Base-by-base conservation (phyloP, 2,797 vertebrate species). In the Rhodeus uyekii region DNA sequence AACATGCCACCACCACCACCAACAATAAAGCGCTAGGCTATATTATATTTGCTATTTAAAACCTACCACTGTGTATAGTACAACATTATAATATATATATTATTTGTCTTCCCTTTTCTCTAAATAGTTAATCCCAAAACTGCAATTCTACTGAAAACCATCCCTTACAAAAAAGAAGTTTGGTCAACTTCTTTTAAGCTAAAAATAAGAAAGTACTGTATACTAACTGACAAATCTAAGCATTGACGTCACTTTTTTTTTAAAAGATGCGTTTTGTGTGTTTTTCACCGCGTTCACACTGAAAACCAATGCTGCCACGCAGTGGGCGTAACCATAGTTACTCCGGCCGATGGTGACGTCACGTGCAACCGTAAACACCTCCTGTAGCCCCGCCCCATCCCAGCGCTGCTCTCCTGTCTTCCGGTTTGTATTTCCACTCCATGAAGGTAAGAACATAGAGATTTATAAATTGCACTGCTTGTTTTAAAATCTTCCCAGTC, bases 1-100 rank as follows among this genome's bases (percentile, higher is more conserved):
- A 75, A 14, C 14, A 91, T 87, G 91, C 90, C 90, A 92, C 90
- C 90, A 88, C 50, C 9, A 55, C n/a, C n/a, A 55, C 6, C n/a
- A 55, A 86, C 58, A 81, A 86, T 86, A 88, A 85, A 89, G 90
- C 84, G 10, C 18, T 46, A 58, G 29, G 34, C 84, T 87, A 83
- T 82, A 83, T 85, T 46, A 73, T 8, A 63, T 89, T 75, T 32
- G 64, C 67, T 42, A 18, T 36, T 24, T 10, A 75, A 69, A 60
- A 67, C 75, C 53, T 83, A 73, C 55, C 1, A 8, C 48, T 50
- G 7, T 82, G 29, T 32, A 38, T 83, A 65, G 16, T 34, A 14
- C 44, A 46, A 3, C 1, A 63, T 39, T 46, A 50, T 6, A 29
- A 46, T 34, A 46, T 46, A 46, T 46, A 18, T 38, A 72, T 42